A percentile compares a stretch with the other conserved stretches of the same genome.
Conservation (phyloP, 2,888 invertebrate genomes). For the Caenorhabditis sp. region DNA sequence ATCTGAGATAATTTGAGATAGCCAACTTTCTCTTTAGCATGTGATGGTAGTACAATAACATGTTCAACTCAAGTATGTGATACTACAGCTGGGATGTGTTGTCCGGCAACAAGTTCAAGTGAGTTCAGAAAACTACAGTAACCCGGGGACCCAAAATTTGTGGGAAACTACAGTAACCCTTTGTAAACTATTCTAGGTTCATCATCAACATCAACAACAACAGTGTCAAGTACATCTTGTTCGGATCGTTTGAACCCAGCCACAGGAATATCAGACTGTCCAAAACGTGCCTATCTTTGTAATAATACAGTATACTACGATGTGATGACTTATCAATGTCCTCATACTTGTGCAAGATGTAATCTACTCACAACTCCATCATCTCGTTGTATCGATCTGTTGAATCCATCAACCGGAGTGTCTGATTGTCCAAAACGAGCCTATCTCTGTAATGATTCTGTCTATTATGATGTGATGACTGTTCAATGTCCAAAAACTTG, state of each 20-base stretch:
- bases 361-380: neutral
- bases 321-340: slow-evolving; percentile 43
- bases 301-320: slow-evolving; percentile 36
- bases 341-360: slow-evolving; percentile 41
- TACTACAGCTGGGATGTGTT: neutral
- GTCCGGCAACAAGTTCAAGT: neutral
- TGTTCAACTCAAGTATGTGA: neutral
- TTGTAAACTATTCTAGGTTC: too few species aligned
- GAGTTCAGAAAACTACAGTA: neutral
- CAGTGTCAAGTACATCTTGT: slow-evolving; percentile 10
- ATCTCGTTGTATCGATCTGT: slow-evolving; percentile 22
- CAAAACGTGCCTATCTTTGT: slow-evolving; percentile 33
- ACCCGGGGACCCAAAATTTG: too few species aligned
- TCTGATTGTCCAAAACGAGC: slow-evolving; percentile 40
- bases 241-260: slow-evolving; percentile 35
- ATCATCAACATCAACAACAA: neutral
- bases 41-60: neutral
- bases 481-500: slow-evolving; percentile 42
- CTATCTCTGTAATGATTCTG: slow-evolving; percentile 34
- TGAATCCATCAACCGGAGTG: slow-evolving; percentile 42
- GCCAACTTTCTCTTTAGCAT: neutral
- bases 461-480: slow-evolving; percentile 44
- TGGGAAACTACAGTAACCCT: too few species aligned
- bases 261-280: slow-evolving; percentile 44
- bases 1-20: too few species aligned